phyloP scores from a whole-genome alignment of 2,113 vertebrate genomes.

The Saccopteryx leptura region DNA sequence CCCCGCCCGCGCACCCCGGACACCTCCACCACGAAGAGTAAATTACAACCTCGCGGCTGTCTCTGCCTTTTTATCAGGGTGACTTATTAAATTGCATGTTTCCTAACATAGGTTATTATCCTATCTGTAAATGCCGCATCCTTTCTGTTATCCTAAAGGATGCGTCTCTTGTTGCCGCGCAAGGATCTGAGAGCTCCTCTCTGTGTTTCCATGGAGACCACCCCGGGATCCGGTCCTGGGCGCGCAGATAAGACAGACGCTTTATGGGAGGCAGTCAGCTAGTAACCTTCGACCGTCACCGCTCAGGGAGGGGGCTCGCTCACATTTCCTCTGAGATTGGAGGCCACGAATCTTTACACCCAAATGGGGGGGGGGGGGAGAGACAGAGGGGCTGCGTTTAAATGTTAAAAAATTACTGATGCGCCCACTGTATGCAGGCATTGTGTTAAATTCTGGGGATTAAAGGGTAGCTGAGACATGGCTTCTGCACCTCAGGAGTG shows the following conservation, averaged over 20 bases:
- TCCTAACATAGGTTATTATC: constrained; percentile 74
- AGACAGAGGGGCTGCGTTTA: background rate
- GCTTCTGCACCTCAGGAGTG: background rate
- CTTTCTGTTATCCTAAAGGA: constrained; percentile 59
- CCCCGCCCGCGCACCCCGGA: background rate
- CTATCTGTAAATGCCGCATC: constrained; percentile 77
- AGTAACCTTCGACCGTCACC: background rate
- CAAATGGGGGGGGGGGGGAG: background rate
- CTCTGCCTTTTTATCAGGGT: constrained; percentile 58
- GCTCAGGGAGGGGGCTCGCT: background rate
- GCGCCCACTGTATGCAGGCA: background rate
- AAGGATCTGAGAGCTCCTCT: constrained; percentile 61
- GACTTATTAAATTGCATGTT: constrained; percentile 79
- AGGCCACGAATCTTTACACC: background rate
- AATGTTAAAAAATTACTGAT: background rate
- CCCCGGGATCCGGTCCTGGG: constrained; percentile 37
- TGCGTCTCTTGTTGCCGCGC: constrained; percentile 66
- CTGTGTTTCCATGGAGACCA: constrained; percentile 85
- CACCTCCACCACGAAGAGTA: background rate
- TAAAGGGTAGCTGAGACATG: background rate
- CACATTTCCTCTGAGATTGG: background rate
- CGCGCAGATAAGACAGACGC: background rate
- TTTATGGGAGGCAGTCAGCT: background rate
- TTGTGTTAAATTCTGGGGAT: background rate
- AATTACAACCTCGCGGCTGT: background rate